These are phyloP conservation scores for Indicator maculatus DNA, from an alignment of 2,113 vertebrate species.

Conservation along the genomic window DNA sequence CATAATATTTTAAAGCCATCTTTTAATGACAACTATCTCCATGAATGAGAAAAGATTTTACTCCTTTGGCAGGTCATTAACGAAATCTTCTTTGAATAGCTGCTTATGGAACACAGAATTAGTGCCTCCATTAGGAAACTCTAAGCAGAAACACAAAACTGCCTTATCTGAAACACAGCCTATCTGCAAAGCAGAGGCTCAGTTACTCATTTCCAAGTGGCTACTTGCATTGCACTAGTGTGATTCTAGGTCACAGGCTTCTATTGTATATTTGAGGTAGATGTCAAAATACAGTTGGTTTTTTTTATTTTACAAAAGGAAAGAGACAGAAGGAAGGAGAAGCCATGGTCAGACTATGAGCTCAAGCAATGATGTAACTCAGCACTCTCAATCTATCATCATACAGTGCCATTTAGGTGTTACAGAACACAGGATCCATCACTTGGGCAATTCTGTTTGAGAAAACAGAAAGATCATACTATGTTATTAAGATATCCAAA, in stretches of 20 bases:
- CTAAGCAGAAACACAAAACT: constrained; percentile 54
- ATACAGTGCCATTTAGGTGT: background rate
- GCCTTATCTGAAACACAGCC: constrained; percentile 18
- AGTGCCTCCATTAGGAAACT: background rate
- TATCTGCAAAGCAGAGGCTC: background rate
- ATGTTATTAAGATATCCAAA: background rate
- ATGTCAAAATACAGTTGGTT: background rate
- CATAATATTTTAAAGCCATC: background rate
- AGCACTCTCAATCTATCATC: background rate
- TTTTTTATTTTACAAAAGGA: background rate
- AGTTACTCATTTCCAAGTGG: constrained; percentile 47
- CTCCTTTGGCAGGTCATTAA: background rate
- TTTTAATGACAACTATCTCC: background rate
- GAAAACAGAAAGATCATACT: background rate
- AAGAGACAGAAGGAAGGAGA: background rate
- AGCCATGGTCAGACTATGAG: background rate
- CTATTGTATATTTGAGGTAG: background rate
- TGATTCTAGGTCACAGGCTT: background rate
- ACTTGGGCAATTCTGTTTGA: background rate
- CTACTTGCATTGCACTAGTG: background rate
- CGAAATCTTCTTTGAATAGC: background rate
- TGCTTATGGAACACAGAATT: background rate
- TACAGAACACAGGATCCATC: background rate
- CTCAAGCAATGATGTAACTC: background rate
- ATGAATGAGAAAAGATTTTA: background rate